Conservation (phyloP, 2,113 vertebrate species). For the Heterochromis multidens region DNA sequence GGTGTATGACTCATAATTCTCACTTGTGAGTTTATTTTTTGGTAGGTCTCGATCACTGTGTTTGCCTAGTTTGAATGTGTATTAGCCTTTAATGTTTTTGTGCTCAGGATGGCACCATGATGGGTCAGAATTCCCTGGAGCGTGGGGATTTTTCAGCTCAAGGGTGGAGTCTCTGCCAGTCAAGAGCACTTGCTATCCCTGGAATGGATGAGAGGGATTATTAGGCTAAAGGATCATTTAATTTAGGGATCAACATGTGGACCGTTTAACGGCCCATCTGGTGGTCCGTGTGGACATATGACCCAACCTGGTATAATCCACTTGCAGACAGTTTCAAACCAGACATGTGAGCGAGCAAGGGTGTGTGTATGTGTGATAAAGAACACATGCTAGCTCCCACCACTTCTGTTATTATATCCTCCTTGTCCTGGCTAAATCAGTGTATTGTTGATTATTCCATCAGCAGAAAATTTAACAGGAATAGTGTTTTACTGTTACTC, state of each 20-base stretch:
- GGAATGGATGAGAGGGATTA: conserved; percentile 71
- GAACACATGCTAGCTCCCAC: not conserved
- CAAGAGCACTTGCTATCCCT: conserved; percentile 22
- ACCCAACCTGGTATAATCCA: conserved; percentile 32
- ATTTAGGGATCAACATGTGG: conserved; percentile 70
- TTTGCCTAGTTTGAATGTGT: not conserved
- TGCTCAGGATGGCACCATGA: not conserved
- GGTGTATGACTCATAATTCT: not conserved
- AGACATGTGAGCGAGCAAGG: not conserved
- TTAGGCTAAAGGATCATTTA: conserved; percentile 66
- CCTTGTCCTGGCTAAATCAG: not conserved
- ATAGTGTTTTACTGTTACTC: not conserved
- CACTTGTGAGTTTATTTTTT: not conserved
- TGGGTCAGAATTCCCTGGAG: conserved; percentile 34
- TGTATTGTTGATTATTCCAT: not conserved
- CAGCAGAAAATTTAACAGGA: no score
- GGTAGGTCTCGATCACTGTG: not conserved
- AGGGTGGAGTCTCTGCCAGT: conserved; percentile 15
- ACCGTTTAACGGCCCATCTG: conserved; percentile 62
- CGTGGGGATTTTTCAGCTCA: conserved; percentile 28
- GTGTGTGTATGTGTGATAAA: not conserved
- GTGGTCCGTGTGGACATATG: conserved; percentile 53
- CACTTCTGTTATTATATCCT: not conserved
- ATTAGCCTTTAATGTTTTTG: not conserved
- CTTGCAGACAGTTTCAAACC: conserved; percentile 9